Percentiles rank a stretch among this genome's conserved stretches.
Evolutionary conservation across 2,797 vertebrate genomes (phyloP).

Genomic region (Myotis vivesi): DNA sequence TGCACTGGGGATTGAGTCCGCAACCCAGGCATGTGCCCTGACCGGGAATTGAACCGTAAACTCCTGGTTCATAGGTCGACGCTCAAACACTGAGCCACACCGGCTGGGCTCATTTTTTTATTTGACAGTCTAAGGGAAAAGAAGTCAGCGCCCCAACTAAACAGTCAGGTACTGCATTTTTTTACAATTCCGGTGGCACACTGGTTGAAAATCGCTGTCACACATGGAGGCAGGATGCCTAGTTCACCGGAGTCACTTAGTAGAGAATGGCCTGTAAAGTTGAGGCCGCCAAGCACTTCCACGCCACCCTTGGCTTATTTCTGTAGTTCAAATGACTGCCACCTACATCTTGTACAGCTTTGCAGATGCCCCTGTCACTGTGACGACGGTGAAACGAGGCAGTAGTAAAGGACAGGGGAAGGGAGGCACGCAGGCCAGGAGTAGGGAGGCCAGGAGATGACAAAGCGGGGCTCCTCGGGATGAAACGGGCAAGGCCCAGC

Average conservation of each 20-base stretch:
- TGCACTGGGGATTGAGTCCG: no score
- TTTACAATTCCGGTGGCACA: fast-evolving
- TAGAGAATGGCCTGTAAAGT: neutral
- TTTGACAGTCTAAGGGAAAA: neutral
- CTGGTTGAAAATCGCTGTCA: neutral
- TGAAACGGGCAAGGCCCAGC: neutral
- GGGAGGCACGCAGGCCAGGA: neutral
- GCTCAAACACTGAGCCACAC: no score
- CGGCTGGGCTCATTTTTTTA: neutral
- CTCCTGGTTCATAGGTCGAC: no score
- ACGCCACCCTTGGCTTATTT: neutral
- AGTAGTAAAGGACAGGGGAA: neutral
- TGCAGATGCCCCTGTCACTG: neutral
- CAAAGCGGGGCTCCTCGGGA: neutral
- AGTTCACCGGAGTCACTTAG: neutral
- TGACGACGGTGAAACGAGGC: neutral
- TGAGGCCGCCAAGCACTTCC: neutral
- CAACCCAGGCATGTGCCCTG: no score
- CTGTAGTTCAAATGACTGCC: neutral
- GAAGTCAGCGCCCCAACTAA: neutral
- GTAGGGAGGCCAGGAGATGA: neutral
- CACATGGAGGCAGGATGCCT: neutral
- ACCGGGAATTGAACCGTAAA: no score
- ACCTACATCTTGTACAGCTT: neutral
- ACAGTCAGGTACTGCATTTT: neutral